Conservation (phyloP, 2,797 vertebrate genomes). For the Falco concolor region DNA sequence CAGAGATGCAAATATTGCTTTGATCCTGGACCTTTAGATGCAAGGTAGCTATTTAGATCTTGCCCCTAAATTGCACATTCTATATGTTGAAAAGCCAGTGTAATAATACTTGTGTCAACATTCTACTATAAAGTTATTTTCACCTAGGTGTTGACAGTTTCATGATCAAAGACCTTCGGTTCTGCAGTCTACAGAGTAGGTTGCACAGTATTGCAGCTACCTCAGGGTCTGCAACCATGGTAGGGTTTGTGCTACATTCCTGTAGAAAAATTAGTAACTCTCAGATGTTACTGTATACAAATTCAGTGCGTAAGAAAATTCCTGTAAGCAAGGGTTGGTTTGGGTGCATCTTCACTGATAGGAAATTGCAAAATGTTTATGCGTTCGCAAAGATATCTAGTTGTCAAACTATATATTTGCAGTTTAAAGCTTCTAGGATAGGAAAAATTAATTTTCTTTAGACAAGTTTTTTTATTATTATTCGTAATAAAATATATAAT, state of each 20-base stretch:
- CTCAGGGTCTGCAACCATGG: neutral
- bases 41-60: neutral
- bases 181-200: neutral
- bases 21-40: neutral
- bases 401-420: neutral
- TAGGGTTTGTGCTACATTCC: neutral
- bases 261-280: neutral
- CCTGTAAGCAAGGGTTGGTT: neutral
- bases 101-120: neutral
- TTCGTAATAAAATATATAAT: neutral
- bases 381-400: neutral
- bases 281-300: neutral
- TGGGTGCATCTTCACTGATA: neutral
- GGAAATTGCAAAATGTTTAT: neutral
- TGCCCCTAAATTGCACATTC: neutral
- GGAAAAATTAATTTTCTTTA: neutral
- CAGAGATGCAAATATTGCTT: neutral
- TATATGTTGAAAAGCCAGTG: neutral
- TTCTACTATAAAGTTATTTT: neutral
- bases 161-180: neutral
- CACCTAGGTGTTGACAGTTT: neutral
- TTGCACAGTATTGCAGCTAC: neutral
- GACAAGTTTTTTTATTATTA: too few relatives aligned
- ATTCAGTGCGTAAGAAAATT: neutral
- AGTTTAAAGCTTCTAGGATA: neutral